Evolutionary conservation across 2,113 vertebrate species (phyloP).

Genomic region (Daboia siamensis): DNA sequence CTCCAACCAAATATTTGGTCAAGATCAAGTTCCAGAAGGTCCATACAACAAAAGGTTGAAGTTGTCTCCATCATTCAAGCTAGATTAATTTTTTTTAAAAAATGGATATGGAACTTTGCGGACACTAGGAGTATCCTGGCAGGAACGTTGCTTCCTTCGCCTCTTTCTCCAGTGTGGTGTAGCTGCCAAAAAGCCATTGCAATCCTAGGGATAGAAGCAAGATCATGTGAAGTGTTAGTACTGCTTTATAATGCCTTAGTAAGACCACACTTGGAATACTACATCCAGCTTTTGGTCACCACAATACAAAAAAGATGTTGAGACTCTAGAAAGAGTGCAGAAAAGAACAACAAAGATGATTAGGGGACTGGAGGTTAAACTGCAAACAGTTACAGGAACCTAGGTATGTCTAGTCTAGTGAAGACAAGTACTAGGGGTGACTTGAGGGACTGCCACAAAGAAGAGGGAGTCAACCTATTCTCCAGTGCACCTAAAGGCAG

Average conservation of each 20-base stretch:
- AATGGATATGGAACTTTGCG: neutral
- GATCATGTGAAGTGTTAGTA: neutral
- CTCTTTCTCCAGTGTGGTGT: neutral
- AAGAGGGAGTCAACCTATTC: neutral
- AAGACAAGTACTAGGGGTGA: too few relatives aligned
- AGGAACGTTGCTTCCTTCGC: neutral
- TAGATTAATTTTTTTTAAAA: neutral
- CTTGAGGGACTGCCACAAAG: too few relatives aligned
- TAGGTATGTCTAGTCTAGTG: neutral
- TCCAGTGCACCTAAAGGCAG: neutral
- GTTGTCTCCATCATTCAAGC: neutral
- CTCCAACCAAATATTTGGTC: neutral
- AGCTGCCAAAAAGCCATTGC: neutral
- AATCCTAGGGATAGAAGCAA: neutral
- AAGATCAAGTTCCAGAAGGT: neutral
- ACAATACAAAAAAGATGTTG: neutral
- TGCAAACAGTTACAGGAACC: neutral
- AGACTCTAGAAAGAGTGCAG: neutral
- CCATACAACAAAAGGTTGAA: neutral
- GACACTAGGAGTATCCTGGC: neutral
- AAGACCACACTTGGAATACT: neutral
- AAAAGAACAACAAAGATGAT: neutral
- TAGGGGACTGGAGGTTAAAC: neutral
- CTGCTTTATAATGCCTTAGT: neutral
- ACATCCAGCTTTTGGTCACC: neutral